Evolutionary conservation across 2,888 invertebrate species (phyloP), one percentile per base, ranked within the genome.

Genomic region (Acronicta leporina): DNA sequence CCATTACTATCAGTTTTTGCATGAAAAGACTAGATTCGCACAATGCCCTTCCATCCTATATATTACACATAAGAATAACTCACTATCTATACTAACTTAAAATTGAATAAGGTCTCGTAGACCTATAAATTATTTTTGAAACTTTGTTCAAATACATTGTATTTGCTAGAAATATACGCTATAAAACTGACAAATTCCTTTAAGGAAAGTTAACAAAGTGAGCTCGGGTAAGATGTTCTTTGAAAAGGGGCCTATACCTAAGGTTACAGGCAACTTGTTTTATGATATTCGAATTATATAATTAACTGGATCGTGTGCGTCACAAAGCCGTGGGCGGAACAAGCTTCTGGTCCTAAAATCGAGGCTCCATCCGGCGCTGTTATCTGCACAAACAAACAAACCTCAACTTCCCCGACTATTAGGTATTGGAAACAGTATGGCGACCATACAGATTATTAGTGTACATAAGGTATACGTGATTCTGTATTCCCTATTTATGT

Each of bases 361-460:
- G 55, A 59, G 65, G 50, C 62, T 70, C 58, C 79, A 79, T 77
- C 77, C 78, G 67, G 66, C 72, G 83, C 84, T 86, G 83, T 86
- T 83, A 86, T 84, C 81, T 82, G 72, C 76, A n/a, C n/a, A n/a
- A n/a, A 70, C 83, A 88, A 88, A 89, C 87, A 87, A 78, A 81
- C 81, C 83, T 72, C 80, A 82, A 84, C 81, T 79, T 77, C 70
- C 73, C 52, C 67, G 71, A 72, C 75, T 71, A 77, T 75, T 77
- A n/a, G n/a, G n/a, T n/a, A 75, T 69, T 73, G 79, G 78, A 80
- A 80, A 79, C 76, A 77, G 75, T 76, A 75, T 75, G 81, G 72
- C 74, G 69, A 66, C 72, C 35, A 56, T 67, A 65, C 63, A 66
- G 65, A 59, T 60, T 55, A 66, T 55, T 63, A 69, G 63, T 54